Evolutionary conservation across 2,113 vertebrate species (phyloP), one percentile per base, ranked within the genome.

Genomic region (Corythaixoides concolor): DNA sequence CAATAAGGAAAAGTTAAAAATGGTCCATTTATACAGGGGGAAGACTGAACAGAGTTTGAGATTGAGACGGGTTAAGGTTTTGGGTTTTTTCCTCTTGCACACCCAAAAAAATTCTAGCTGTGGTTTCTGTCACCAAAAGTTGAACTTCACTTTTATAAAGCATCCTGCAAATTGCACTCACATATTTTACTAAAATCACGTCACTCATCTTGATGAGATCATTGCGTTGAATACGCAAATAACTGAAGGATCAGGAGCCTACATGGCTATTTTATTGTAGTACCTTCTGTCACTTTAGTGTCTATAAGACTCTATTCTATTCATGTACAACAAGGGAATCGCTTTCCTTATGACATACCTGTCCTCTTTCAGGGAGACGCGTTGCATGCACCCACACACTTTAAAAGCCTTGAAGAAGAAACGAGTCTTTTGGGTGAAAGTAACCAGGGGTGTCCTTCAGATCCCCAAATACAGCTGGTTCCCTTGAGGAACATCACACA

Each of bases 1-100:
- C 14, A 95, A 56, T 45, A 69, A 90, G 32, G 45, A 72, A 91
- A 80, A 87, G 11, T 58, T 41, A 62, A 67, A 88, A 89, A 39
- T 11, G 30, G 27, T 23, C 15, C 11, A 12, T 83, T 88, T 43
- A 56, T 28, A 16, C 12, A 3, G 6, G 16, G 4, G 3, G 5
- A 59, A 90, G 26, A 74, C 1, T 84, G 67, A 82, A 52, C 6
- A 63, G 37, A 68, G 21, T 33, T 64, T 67, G 37, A 72, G 17
- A 73, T 1, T 22, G 47, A 58, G 43, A 59, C 6, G 59, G 22
- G 16, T 39, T 69, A 32, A 58, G 5, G 0, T 3, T 15, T 56
- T 43, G 41, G 41, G 41, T 10, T 87, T 77, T 79, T 35, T 3
- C 22, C 35, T 69, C 22, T 74, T 52, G 30, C 17, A 35, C 14